Percentiles rank a stretch among this genome's conserved stretches.
These are phyloP conservation scores for Dermolepida albohirtum DNA, from an alignment of 2,888 invertebrate species.

Conservation along the genomic window DNA sequence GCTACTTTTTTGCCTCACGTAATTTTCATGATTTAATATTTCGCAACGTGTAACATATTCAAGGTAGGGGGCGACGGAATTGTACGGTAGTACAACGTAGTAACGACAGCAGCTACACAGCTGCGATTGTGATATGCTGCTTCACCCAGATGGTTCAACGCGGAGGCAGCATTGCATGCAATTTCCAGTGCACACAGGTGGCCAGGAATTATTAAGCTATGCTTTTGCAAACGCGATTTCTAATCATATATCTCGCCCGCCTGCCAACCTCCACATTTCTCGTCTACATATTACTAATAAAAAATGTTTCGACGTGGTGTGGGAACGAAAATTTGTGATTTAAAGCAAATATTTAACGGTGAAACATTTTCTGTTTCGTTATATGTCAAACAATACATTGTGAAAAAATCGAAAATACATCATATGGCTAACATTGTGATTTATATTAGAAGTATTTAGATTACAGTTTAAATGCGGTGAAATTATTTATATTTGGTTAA, in stretches of 20 bases:
- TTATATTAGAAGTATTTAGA: too few species aligned
- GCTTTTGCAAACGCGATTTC: not conserved
- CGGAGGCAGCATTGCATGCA: conserved; percentile 20
- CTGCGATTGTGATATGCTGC: conserved; percentile 18
- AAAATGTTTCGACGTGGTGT: not conserved
- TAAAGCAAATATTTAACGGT: too few species aligned
- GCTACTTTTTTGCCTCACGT: conserved; percentile 14
- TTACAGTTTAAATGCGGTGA: too few species aligned
- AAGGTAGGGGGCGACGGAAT: conserved; percentile 12
- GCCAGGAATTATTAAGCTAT: conserved; percentile 45
- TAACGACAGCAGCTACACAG: conserved; percentile 25
- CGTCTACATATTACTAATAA: too few species aligned
- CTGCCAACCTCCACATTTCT: conserved; percentile 8
- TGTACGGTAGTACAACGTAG: conserved; percentile 1
- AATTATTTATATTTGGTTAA: too few species aligned
- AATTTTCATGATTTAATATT: conserved; percentile 33
- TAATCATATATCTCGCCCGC: not conserved
- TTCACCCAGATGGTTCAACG: conserved; percentile 26
- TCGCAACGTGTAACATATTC: conserved; percentile 28
- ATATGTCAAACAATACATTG: too few species aligned
- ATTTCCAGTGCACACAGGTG: conserved; percentile 47
- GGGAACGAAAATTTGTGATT: too few species aligned
- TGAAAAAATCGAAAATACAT: too few species aligned
- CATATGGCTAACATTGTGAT: too few species aligned
- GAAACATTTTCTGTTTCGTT: too few species aligned